Base-by-base conservation (phyloP, 2,888 invertebrate genomes). In the Heteromyza rotundicornis region DNA sequence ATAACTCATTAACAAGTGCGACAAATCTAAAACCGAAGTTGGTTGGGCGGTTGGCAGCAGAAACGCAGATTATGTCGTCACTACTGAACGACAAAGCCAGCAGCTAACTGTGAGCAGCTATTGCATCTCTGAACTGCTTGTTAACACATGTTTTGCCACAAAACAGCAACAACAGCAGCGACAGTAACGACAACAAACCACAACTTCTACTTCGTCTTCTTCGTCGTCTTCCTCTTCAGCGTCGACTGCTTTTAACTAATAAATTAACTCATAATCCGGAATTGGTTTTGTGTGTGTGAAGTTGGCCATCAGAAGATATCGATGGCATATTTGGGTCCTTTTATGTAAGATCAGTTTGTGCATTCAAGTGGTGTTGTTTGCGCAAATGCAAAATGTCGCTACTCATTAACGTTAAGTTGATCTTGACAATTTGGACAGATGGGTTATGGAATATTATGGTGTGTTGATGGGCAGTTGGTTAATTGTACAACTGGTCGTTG, bases 131-230 rank as follows among this genome's bases (percentile, higher is more conserved):
- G 40, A 40, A 10, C 40, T 7, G 40, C 40, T 40, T 60, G 64
- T 64, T 60, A 58, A 64, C 64, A 64, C 52, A 55, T 64, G 60
- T 56, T 60, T 53, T 55, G 60, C 60, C 63, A 54, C 63, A 57
- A 40, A 22, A 14, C 40, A 2, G 44, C 12, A 22, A 22, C n/a
- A 36, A 35, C 32, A n/a, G 20, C 36, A 14, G 17, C 23, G 2
- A 51, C 51, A 23, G 22, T 2, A 32, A 53, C 17, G 16, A 32
- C 35, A 20, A 54, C 20, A 20, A 8, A 35, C 16, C 17, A 17
- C 22, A 54, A 2, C 10, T 17, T 2, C 32, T n/a, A 51, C 14
- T 17, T 27, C 5, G 8, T 24, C 3, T 23, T 32, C 22, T 19
- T 36, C 10, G n/a, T 8, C 10, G 24, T 16, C 36, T 19, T 19